Evolutionary conservation across 2,888 invertebrate species (phyloP).

Genomic region (Cetonia aurata): DNA sequence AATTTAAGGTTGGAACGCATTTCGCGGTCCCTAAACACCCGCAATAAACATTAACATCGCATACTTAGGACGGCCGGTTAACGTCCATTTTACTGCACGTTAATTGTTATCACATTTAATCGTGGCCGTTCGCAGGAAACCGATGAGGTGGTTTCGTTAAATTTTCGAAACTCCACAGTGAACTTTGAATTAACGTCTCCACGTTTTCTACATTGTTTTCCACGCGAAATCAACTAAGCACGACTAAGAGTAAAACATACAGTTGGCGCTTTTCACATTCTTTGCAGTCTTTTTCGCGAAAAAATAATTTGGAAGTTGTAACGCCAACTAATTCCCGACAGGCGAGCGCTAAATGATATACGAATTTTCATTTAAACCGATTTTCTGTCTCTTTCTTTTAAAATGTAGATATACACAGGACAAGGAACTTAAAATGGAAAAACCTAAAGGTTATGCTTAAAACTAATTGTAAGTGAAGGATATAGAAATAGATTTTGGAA

Average conservation of each 20-base stretch:
- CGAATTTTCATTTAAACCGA: not conserved
- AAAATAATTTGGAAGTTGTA: slow-evolving; percentile 34
- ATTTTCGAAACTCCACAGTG: too few relatives aligned
- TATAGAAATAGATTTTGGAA: too few relatives aligned
- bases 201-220: too few relatives aligned
- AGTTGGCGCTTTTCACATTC: not conserved
- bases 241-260: not conserved
- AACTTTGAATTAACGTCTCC: too few relatives aligned
- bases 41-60: slow-evolving; percentile 4
- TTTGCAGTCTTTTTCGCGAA: slow-evolving; percentile 17
- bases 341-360: slow-evolving; percentile 13
- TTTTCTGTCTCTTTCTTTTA: not conserved
- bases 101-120: too few relatives aligned
- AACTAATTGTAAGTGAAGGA: too few relatives aligned
- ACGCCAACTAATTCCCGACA: slow-evolving; percentile 19
- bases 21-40: not conserved
- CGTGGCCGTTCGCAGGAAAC: too few relatives aligned
- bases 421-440: too few relatives aligned
- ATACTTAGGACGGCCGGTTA: too few relatives aligned
- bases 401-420: too few relatives aligned
- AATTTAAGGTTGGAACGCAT: slow-evolving; percentile 13
- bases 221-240: slow-evolving; percentile 3
- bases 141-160: too few relatives aligned
- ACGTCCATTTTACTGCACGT: too few relatives aligned
- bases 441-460: not conserved